Evolutionary conservation across 2,113 vertebrate species (phyloP).

Genomic region (Zosterops pallidus): DNA sequence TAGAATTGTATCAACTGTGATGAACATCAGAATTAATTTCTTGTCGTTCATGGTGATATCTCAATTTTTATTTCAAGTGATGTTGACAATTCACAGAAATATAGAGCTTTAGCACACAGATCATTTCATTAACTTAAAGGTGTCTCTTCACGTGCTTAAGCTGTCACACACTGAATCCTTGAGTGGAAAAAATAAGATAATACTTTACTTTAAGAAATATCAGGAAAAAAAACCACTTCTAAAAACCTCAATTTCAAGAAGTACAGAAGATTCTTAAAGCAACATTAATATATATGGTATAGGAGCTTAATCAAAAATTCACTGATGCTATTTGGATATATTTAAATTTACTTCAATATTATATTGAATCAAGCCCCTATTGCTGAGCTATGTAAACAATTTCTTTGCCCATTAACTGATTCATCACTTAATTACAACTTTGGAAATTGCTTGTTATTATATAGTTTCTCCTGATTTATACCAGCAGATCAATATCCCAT

Average conservation of each 20-base stretch:
- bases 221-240: accelerated
- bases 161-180: background rate
- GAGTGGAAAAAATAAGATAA: background rate
- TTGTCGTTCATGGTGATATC: background rate
- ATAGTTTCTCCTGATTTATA: background rate
- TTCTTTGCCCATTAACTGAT: background rate
- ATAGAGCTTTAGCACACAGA: background rate
- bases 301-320: background rate
- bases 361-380: background rate
- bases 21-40: background rate
- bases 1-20: background rate
- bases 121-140: background rate
- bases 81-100: background rate
- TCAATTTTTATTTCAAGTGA: background rate
- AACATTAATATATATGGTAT: background rate
- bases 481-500: background rate
- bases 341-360: background rate
- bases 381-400: background rate
- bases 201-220: background rate
- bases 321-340: background rate
- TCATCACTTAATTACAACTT: background rate
- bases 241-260: background rate
- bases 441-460: background rate
- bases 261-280: background rate
- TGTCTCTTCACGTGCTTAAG: background rate